Evolutionary conservation across 1,140 invertebrate genomes (phyloP).

Genomic region (Papilio dardanus): DNA sequence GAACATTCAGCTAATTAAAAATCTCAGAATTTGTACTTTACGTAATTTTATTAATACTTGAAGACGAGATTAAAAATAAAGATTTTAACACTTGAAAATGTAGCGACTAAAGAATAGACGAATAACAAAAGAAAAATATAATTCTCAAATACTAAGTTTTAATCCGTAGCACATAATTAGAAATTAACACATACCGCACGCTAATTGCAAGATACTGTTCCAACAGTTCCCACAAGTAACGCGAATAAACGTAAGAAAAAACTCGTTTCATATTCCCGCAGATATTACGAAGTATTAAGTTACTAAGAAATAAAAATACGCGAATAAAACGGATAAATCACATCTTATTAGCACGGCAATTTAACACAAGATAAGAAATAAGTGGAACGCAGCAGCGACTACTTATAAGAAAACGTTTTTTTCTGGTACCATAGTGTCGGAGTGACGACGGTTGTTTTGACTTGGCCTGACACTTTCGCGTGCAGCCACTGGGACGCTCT

Average conservation of each 20-base stretch:
- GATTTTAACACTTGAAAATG: not conserved
- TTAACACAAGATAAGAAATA: conserved; percentile 64
- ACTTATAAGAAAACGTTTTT: conserved; percentile 42
- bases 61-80: not conserved
- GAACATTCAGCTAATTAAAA: conserved; percentile 1
- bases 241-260: conserved; percentile 19
- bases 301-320: conserved; percentile 34
- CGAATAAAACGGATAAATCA: conserved; percentile 53
- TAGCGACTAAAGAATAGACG: not conserved
- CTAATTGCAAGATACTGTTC: conserved; percentile 24
- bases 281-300: conserved; percentile 34
- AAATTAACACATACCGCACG: conserved; percentile 31
- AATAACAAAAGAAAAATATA: not conserved
- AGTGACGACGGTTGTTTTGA: conserved; percentile 80
- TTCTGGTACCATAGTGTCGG: conserved; percentile 51
- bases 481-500: conserved; percentile 41
- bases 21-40: not conserved
- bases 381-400: conserved; percentile 47
- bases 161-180: not conserved
- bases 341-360: conserved; percentile 66
- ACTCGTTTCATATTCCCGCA: conserved; percentile 29
- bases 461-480: conserved; percentile 73
- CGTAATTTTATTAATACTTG: conserved; percentile 3
- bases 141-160: not conserved
- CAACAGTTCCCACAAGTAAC: conserved; percentile 29